Base-by-base conservation (phyloP, 2,888 invertebrate genomes). In the Stramonita haemastoma region DNA sequence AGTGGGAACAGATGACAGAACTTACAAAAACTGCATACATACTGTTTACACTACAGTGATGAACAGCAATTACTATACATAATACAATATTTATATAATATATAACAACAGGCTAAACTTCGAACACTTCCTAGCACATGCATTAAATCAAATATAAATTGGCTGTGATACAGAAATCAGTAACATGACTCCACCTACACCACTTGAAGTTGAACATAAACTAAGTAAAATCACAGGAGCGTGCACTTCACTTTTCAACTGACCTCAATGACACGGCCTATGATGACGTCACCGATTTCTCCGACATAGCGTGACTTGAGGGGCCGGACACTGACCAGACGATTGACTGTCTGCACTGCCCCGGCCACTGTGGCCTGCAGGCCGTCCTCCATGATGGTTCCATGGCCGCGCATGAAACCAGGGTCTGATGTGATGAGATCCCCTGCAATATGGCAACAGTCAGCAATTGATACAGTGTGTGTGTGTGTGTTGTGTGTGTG, bases 201-300 rank as follows among this genome's bases (percentile, higher is more conserved):
- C 22, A 19, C 22, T 60, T 60, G 15, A 60, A 19, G 1, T 60
- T 60, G 15, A 60, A 60, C 60, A 60, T 2, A 60, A 8, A 60
- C 60, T 15, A 8, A 60, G 6, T 15, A n/a, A 73, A 4, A 73
- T 26, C 66, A 66, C 17, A 19, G 19, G 66, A 26, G n/a, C 8
- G 13, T n/a, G n/a, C 26, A 73, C 29, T 32, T 29, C 32, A 4
- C 0, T 4, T 5, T 46, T 22, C 26, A 1, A 84, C 57, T 57
- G 34, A 86, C 86, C 77, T 91, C 91, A 0, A 98, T 97, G 57
- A 99, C 98, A 87, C 99, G 97, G 0, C 99, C 99, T 11, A 99
- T 98, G 19, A 99, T 97, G 1, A 99, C 98, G 96, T 99, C 99
- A 0, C 99, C 99, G 89, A 99, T 98, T 96, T 99, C 99, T 17